Evolutionary conservation across 2,797 vertebrate species (phyloP), one percentile per base, ranked within the genome.

Genomic region (Otolemur crassicaudatus): DNA sequence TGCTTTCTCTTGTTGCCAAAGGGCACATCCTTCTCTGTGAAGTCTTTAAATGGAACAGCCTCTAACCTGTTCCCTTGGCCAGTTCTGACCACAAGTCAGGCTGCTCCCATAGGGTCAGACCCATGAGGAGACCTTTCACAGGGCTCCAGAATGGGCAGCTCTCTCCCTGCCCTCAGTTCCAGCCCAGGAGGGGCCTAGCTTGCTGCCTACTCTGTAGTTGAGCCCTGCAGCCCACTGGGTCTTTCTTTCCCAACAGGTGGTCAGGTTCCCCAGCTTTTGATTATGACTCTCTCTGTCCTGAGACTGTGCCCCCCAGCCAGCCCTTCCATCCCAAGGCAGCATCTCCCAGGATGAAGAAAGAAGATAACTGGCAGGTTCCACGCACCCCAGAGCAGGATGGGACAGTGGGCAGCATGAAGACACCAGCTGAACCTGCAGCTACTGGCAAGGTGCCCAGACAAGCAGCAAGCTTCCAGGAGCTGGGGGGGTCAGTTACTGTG

Each of bases 201-300:
- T 27, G 4, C 81, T 1, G 1, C 53, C 37, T 22, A 49, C 46
- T 77, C 43, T 82, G 29, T 25, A 22, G n/a, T 8, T 79, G 86
- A 85, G 29, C 31, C 16, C 29, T n/a, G 13, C 8, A 31, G 23
- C 87, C 90, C 61, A 80, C n/a, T 60, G 77, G 10, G 6, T 82
- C 2, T 81, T 80, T 94, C 77, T 90, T 9, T 87, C 86, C 60
- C 81, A 60, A 60, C 94, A 98, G 98, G 97, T 91, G 83, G 22
- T 83, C 7, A 0, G 0, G 0, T 83, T 96, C 97, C 76, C 84
- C 34, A 49, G 84, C 81, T 94, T 23, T 90, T 34, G 89, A 83
- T 0, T 61, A 2, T 72, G 63, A 97, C 60, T 0, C 0, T 61
- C 80, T 3, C 1, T 53, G 12, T 85, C 76, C 93, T 82, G 58